phyloP scores from a whole-genome alignment of 2,888 invertebrate genomes.

The Lypha dubia region DNA sequence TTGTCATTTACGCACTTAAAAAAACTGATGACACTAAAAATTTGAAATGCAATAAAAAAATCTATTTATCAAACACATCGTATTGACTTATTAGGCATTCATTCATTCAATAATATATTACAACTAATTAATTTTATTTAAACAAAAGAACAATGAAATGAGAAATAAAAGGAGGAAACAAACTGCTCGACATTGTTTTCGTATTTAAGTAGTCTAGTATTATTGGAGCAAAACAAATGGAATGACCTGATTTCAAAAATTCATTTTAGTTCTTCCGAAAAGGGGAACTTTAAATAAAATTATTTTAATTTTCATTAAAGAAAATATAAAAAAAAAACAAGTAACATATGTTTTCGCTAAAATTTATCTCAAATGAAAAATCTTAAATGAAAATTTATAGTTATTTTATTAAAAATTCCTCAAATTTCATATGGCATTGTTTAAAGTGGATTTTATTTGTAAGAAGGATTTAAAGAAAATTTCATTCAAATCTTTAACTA shows the following conservation, averaged over 20 bases:
- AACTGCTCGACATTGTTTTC: constrained; percentile 2
- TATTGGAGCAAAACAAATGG: constrained; percentile 12
- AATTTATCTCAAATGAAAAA: constrained; percentile 28
- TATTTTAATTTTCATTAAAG: background rate
- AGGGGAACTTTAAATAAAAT: constrained; percentile 6
- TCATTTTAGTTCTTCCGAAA: constrained; percentile 35
- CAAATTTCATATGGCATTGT: constrained; percentile 11
- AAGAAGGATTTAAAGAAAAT: constrained; percentile 44
- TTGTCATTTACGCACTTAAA: too few relatives aligned
- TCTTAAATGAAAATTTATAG: constrained; percentile 17
- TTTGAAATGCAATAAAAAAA: background rate
- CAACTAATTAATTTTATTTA: constrained; percentile 54
- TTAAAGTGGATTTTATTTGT: constrained; percentile 9
- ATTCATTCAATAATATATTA: constrained; percentile 55
- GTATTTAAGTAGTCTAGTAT: background rate
- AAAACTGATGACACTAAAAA: too few relatives aligned
- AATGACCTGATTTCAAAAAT: constrained; percentile 51
- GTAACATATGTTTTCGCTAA: constrained; percentile 20
- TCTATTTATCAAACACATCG: constrained; percentile 32
- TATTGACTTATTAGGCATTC: constrained; percentile 27
- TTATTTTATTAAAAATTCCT: constrained; percentile 34
- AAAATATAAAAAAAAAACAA: too few relatives aligned
- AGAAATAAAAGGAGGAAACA: constrained; percentile 3
- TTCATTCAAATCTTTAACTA: constrained; percentile 29
- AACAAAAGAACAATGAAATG: background rate